Evolutionary conservation across 2,888 invertebrate genomes (phyloP).

Genomic region (Aspidiotus destructor): DNA sequence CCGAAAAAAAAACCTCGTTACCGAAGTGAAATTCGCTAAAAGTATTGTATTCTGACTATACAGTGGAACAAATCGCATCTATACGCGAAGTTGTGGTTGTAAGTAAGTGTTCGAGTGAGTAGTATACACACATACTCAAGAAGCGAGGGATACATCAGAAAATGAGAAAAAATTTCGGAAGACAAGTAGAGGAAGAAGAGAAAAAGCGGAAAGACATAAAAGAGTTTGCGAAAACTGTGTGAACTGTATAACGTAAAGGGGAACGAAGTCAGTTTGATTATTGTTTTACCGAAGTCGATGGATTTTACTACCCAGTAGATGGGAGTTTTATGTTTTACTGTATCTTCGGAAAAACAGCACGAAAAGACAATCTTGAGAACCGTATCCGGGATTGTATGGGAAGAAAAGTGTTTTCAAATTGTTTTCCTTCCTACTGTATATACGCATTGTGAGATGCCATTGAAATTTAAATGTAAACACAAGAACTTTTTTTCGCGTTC

Average conservation of each 20-base stretch:
- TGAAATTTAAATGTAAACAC: conserved; percentile 32
- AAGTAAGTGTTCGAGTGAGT: too few species aligned
- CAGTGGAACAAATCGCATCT: neutral
- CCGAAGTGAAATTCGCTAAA: too few species aligned
- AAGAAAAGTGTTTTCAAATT: conserved; percentile 16
- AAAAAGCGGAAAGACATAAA: conserved; percentile 1
- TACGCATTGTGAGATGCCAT: neutral
- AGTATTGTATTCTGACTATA: too few species aligned
- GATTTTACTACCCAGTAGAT: conserved; percentile 28
- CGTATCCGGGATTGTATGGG: conserved; percentile 26
- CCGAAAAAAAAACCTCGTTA: too few species aligned
- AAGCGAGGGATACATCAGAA: too few species aligned
- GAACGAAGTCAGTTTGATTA: conserved; percentile 27
- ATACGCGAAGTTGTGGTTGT: too few species aligned
- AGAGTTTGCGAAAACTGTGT: neutral
- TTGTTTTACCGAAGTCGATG: conserved; percentile 32
- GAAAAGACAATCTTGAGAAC: conserved; percentile 26
- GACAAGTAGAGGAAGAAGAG: neutral
- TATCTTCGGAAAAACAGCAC: conserved; percentile 26
- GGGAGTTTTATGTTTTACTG: conserved; percentile 30
- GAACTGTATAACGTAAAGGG: neutral
- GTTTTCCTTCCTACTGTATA: conserved; percentile 19
- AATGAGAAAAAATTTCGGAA: neutral
- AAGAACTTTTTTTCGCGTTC: neutral
- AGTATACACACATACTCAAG: too few species aligned